Percentiles rank a stretch among this genome's conserved stretches.
phyloP scores from a whole-genome alignment of 2,888 invertebrate genomes.

The Napeogenes sylphis region DNA sequence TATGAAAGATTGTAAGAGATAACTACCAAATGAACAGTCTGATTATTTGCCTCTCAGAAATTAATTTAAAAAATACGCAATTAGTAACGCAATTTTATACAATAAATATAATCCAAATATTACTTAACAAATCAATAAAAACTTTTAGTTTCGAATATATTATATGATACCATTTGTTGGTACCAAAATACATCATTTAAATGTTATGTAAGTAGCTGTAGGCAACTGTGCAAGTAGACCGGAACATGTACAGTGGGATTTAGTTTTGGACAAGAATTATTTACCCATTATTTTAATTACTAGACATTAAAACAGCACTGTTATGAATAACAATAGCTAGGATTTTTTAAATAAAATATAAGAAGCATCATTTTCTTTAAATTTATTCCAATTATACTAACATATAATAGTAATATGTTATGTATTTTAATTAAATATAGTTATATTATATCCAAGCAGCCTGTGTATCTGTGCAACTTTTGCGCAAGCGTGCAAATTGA shows the following conservation, averaged over 20 bases:
- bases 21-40: no score
- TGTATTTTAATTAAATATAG: not conserved
- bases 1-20: no score
- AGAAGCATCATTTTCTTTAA: no score
- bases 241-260: slow-evolving; percentile 61
- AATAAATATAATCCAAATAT: no score
- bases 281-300: not conserved
- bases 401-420: not conserved
- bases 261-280: slow-evolving; percentile 6
- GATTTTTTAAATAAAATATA: no score
- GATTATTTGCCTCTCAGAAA: no score
- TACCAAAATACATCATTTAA: slow-evolving; percentile 52
- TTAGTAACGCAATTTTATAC: no score
- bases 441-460: slow-evolving; percentile 29
- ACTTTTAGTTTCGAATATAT: slow-evolving; percentile 30
- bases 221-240: slow-evolving; percentile 64
- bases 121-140: slow-evolving; percentile 22
- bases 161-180: not conserved
- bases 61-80: no score
- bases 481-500: slow-evolving; percentile 67
- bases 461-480: slow-evolving; percentile 48
- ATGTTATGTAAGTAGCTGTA: slow-evolving; percentile 61
- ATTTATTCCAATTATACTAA: not conserved
- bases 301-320: no score
- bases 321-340: not conserved